phyloP scores from a whole-genome alignment of 2,797 vertebrate species.

The Protosalanx chinensis region DNA sequence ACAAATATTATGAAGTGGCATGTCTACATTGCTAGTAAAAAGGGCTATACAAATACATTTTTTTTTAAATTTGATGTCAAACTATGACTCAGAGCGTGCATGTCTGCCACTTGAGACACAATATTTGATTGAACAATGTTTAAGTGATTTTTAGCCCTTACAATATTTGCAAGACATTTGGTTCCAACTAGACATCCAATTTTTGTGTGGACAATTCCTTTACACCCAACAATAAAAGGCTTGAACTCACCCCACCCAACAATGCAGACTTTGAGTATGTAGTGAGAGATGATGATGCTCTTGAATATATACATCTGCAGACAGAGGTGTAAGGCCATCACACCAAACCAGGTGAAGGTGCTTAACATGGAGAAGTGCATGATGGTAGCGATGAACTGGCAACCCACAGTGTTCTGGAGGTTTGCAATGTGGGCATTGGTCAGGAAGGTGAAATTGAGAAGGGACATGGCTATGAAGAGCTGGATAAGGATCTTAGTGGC shows the following conservation, averaged over 20 bases:
- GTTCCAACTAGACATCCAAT: neutral
- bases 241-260: conserved; percentile 60
- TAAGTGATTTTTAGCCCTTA: too few species aligned
- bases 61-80: too few species aligned
- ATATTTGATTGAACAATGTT: too few species aligned
- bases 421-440: conserved; percentile 46
- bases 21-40: too few species aligned
- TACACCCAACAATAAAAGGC: neutral
- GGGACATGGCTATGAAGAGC: conserved; percentile 56
- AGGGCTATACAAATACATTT: too few species aligned
- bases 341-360: conserved; percentile 62
- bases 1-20: neutral
- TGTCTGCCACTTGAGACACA: too few species aligned
- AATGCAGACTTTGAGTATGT: conserved; percentile 42
- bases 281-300: conserved; percentile 31
- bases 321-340: conserved; percentile 61
- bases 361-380: conserved; percentile 63
- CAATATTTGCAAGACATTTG: too few species aligned
- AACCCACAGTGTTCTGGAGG: conserved; percentile 2
- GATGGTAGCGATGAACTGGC: conserved; percentile 39
- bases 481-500: conserved; percentile 53
- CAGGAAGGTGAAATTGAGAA: conserved; percentile 57
- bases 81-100: too few species aligned
- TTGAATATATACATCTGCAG: conserved; percentile 31
- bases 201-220: neutral